phyloP scores from a whole-genome alignment of 2,888 invertebrate genomes.

The Cancer borealis region DNA sequence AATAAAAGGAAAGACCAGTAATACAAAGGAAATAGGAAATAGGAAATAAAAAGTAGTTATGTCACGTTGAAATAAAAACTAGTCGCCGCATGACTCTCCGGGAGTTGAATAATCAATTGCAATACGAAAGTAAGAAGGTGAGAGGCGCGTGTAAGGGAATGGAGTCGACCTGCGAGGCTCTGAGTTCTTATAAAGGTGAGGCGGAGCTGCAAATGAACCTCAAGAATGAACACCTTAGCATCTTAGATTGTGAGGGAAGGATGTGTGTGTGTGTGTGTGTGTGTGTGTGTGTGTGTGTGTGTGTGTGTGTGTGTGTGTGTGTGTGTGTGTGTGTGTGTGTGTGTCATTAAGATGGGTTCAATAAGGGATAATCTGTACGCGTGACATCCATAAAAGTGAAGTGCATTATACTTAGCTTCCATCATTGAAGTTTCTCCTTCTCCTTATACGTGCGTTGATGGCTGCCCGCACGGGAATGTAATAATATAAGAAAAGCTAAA shows the following conservation, averaged over 20 bases:
- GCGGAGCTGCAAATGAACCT: neutral
- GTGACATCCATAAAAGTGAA: neutral
- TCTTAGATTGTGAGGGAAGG: neutral
- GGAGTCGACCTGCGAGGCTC: neutral
- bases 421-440: neutral
- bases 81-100: neutral
- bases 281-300: conserved; percentile 43
- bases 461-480: neutral
- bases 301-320: conserved; percentile 40
- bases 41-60: neutral
- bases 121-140: neutral
- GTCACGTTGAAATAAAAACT: conserved; percentile 1
- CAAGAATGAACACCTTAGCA: neutral
- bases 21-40: neutral
- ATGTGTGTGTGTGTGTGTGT: conserved; percentile 37
- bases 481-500: neutral
- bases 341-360: neutral
- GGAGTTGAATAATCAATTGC: neutral
- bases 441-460: neutral
- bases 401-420: neutral
- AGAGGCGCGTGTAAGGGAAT: neutral
- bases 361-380: neutral
- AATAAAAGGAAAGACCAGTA: neutral
- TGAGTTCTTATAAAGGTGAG: neutral
- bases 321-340: conserved; percentile 26